Conservation (phyloP, 2,888 invertebrate species). For the Platycnemis pennipes region DNA sequence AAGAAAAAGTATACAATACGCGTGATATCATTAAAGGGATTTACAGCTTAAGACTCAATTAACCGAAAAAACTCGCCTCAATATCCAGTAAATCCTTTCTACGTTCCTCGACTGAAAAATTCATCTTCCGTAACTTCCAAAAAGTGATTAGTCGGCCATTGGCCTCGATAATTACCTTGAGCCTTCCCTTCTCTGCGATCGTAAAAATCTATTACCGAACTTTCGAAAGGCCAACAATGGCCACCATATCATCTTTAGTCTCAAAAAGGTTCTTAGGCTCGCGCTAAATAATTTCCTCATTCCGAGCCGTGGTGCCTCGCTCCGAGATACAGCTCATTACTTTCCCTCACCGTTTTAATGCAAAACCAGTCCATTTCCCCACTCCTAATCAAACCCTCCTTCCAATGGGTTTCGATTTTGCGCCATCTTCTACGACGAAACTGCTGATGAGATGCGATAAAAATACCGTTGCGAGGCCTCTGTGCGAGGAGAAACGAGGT, state of each 20-base stretch:
- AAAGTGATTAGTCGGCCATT: too few species aligned
- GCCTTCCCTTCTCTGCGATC: too few species aligned
- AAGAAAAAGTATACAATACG: too few species aligned
- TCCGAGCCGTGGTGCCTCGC: not conserved
- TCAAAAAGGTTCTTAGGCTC: not conserved
- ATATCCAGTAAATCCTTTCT: too few species aligned
- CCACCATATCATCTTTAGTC: not conserved
- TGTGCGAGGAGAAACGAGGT: too few species aligned
- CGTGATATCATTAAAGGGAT: too few species aligned
- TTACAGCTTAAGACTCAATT: too few species aligned
- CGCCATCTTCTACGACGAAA: not conserved
- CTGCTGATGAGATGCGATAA: not conserved
- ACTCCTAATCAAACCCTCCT: not conserved
- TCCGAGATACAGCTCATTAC: not conserved
- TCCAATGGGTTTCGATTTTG: slow-evolving; percentile 1
- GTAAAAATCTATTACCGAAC: too few species aligned
- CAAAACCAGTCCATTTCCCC: slow-evolving; percentile 1
- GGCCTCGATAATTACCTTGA: too few species aligned
- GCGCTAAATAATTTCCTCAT: not conserved
- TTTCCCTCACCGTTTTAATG: not conserved
- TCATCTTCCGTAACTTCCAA: too few species aligned
- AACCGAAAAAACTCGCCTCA: too few species aligned
- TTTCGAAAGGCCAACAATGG: not conserved
- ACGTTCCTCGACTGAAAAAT: too few species aligned
- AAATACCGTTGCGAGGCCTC: not conserved